Percentiles rank a stretch among this genome's conserved stretches.
Conservation (phyloP, 2,888 invertebrate species). For the Nomada ruficornis region DNA sequence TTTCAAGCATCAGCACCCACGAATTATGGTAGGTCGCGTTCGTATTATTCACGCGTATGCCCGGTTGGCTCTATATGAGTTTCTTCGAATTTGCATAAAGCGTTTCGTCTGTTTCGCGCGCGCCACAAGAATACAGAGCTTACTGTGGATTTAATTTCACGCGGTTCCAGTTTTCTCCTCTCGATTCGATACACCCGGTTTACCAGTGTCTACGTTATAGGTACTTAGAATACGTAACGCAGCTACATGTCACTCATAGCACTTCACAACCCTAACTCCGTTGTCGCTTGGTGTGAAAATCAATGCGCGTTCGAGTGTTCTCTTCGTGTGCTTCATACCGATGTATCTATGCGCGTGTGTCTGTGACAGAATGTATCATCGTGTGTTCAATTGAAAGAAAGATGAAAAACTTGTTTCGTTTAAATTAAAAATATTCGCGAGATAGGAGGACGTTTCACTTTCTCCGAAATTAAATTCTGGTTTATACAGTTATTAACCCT, state of each 20-base stretch:
- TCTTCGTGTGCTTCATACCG: neutral
- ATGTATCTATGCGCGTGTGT: neutral
- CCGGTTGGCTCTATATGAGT: neutral
- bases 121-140: neutral
- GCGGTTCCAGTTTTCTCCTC: neutral
- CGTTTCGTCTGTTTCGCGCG: neutral
- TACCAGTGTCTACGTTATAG: neutral
- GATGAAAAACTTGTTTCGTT: too few species aligned
- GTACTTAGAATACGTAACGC: neutral
- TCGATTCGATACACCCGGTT: neutral
- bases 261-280: slow-evolving; percentile 23
- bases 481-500: too few species aligned
- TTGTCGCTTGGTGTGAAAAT: slow-evolving; percentile 39
- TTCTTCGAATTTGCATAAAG: slow-evolving; percentile 12
- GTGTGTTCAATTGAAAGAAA: neutral
- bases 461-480: too few species aligned
- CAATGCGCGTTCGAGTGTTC: slow-evolving; percentile 30
- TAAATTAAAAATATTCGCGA: too few species aligned
- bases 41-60: neutral
- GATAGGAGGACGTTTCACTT: too few species aligned
- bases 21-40: neutral
- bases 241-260: slow-evolving; percentile 7
- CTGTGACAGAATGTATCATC: neutral
- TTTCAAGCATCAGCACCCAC: neutral
- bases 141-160: neutral